A percentile compares a stretch with the other conserved stretches of the same genome.
Evolutionary conservation across 2,113 vertebrate species (phyloP).

Genomic region (Menura novaehollandiae): DNA sequence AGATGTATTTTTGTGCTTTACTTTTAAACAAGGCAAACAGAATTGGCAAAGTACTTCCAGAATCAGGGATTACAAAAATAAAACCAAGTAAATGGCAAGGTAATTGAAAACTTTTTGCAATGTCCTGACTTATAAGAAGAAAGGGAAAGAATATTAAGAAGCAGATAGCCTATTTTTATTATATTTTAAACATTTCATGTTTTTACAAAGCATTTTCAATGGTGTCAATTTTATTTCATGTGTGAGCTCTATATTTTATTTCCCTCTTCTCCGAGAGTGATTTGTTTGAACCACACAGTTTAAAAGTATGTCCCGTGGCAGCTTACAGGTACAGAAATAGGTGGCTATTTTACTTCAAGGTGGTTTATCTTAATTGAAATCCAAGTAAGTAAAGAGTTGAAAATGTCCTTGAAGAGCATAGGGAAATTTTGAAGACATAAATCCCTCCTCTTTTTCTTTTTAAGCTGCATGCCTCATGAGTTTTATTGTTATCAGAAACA

Average conservation of each 20-base stretch:
- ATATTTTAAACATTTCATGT: neutral
- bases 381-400: neutral
- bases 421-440: neutral
- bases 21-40: neutral
- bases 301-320: neutral
- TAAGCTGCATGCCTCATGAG: neutral
- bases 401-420: neutral
- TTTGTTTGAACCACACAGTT: neutral
- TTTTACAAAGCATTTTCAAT: neutral
- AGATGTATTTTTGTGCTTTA: neutral
- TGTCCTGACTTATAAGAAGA: neutral
- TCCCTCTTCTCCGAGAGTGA: neutral
- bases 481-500: neutral
- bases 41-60: neutral
- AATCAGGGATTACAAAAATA: neutral
- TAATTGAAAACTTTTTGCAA: neutral
- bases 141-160: neutral
- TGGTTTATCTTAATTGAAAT: conserved; percentile 8
- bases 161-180: neutral
- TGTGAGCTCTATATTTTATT: neutral
- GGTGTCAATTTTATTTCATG: neutral
- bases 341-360: neutral
- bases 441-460: neutral
- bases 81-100: neutral
- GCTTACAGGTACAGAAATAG: neutral